phyloP scores from a whole-genome alignment of 2,113 vertebrate species.

The Syngnathus floridae region DNA sequence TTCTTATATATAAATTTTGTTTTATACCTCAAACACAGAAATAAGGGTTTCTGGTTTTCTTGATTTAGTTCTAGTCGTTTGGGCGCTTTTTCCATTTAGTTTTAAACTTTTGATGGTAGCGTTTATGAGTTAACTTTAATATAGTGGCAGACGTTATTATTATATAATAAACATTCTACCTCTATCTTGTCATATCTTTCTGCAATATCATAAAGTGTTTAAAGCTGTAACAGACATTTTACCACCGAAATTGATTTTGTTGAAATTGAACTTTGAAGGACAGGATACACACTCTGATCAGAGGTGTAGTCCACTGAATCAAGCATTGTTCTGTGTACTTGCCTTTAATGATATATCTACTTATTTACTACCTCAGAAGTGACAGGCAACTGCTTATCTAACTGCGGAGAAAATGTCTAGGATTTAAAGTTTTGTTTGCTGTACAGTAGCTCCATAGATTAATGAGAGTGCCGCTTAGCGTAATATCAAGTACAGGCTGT shows the following conservation, averaged over 20 bases:
- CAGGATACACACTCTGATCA: constrained; percentile 19
- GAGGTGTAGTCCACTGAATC: constrained; percentile 23
- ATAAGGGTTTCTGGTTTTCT: constrained; percentile 41
- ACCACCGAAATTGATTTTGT: constrained; percentile 42
- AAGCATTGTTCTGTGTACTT: constrained; percentile 40
- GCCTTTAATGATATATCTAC: constrained; percentile 58
- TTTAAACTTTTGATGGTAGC: constrained; percentile 56
- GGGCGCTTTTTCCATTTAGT: constrained; percentile 55
- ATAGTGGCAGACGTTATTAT: constrained; percentile 47
- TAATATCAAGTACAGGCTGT: constrained; percentile 17
- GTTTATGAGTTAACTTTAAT: constrained; percentile 54
- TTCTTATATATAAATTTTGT: constrained; percentile 31
- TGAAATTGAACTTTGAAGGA: constrained; percentile 29
- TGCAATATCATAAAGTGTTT: constrained; percentile 42
- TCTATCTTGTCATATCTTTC: constrained; percentile 50
- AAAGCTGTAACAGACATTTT: constrained; percentile 44
- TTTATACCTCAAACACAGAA: constrained; percentile 50
- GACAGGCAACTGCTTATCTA: constrained; percentile 51
- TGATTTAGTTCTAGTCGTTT: constrained; percentile 45
- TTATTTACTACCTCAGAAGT: constrained; percentile 68
- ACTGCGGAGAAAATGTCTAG: constrained; percentile 54
- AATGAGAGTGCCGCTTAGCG: constrained; percentile 40
- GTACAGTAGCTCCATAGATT: constrained; percentile 49
- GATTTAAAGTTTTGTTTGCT: constrained; percentile 53
- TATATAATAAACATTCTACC: constrained; percentile 58